Base-by-base conservation (phyloP, 1,140 invertebrate genomes). In the Drosophila parabipectinata region DNA sequence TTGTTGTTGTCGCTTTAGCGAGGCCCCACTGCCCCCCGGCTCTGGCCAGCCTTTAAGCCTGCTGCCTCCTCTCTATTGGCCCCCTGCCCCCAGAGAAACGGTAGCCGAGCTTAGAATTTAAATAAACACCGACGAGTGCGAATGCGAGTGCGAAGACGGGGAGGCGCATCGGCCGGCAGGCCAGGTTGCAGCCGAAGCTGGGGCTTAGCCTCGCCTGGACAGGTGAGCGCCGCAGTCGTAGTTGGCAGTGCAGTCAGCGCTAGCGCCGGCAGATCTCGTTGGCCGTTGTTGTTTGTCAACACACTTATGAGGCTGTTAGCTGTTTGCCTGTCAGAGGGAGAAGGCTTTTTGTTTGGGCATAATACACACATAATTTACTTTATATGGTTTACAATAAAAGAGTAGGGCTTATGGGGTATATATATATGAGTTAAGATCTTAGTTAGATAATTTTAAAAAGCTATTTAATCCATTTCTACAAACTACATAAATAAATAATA, bases 61-160 rank as follows among this genome's bases (percentile, higher is more conserved):
- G 26, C 5, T 28, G 26, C 5, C 26, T 28, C 26, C 26, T 7
- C 26, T 28, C 26, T 6, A 28, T 28, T 28, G 8, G 32, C 32
- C 10, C 6, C 10, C 26, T 8, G 26, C 8, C 48, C 26, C 39
- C 51, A n/a, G 55, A 47, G 15, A 71, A 60, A 88, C 83, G 63
- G 83, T 88, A 87, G 82, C 77, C 77, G 79, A 90, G 88, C 79
- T 88, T 90, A 90, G 88, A 90, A 90, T 90, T 90, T 90, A 90
- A 90, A 90, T 90, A 87, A 88, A 83, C 88, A 88, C 48, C 58
- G 41, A 44, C 41, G 41, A 44, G 41, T 44, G 60, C 64, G 50
- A 39, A 6, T 44, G 18, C 67, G 52, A 50, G 44, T 37, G 41
- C 30, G 47, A 83, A 75, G 66, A 78, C 71, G 72, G 63, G 37